Base-by-base conservation (phyloP, 2,113 vertebrate genomes). In the Alaudala cheleensis region DNA sequence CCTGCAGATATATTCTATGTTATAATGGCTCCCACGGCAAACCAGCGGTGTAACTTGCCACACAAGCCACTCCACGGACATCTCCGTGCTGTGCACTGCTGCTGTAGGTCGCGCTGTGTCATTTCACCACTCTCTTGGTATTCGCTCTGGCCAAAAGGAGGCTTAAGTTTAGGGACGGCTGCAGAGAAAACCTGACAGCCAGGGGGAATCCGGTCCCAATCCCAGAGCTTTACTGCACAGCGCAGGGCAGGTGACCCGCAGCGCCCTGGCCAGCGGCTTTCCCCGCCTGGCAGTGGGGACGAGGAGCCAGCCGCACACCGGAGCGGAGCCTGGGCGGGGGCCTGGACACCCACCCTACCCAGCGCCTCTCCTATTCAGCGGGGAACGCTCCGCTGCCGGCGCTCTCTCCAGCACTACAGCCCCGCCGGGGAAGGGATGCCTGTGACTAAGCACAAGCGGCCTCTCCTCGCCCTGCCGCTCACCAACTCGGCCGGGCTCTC, bases 371-470 rank as follows among this genome's bases (percentile, higher is more conserved):
- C 56, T 10, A 4, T 23, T 31, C 61, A 51, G 25, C 49, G 57
- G 72, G 39, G 33, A 20, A 0, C 44, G 31, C 5, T n/a, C 14
- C 3, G 42, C 69, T 17, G 50, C 54, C 2, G 50, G 44, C 23
- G 29, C 85, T 17, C 34, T 20, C 67, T 47, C 24, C 80, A 74
- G 23, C 4, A 44, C 69, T 16, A 18, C 56, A 14, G 85, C 81
- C 57, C 66, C 50, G 60, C 49, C 79, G 24, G 64, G 71, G 24
- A 58, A 9, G 51, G 6, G 57, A 24, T 7, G 94, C 34, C 74
- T 54, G 90, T 96, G 95, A 96, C 95, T 95, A 95, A 95, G 95
- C 95, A 95, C 64, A 4, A 18, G 37, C 58, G 72, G 90, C 92
- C 86, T 87, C 72, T 17, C 39, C 58, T 81, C 33, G 22, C 39